Evolutionary conservation across 2,888 invertebrate species (phyloP), one percentile per base, ranked within the genome.

Genomic region (Oasisia sp.): DNA sequence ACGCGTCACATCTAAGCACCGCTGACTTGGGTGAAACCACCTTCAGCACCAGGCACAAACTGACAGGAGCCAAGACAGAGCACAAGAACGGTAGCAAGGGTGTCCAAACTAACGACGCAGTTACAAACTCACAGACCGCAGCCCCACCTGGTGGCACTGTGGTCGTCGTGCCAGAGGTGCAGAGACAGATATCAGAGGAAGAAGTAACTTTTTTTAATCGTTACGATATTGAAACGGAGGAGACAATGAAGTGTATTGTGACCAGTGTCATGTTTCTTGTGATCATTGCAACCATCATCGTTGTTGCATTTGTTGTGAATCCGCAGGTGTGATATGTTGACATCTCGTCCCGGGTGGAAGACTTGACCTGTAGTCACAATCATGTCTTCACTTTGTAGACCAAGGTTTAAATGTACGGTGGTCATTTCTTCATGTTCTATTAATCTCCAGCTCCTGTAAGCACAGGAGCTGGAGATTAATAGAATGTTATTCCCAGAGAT

Each of bases 161-260:
- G 74, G 27, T 19, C 7, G n/a, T 74, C 27, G 74, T 27, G 7
- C 19, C 14, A 74, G 74, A 74, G 27, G 27, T 74, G 74, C n/a
- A 5, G 74, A 74, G 74, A 74, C 74, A 74, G 27, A 74, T 74
- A 74, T 74, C 74, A 27, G 74, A 74, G n/a, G 74, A 74, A 74
- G 74, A 74, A 74, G 27, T 74, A n/a, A 74, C 74, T 7, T 74
- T 74, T 74, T 74, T 74, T 27, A 74, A 74, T 74, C 74, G 74
- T 74, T 74, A 74, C 74, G 27, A 74, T n/a, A 27, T 74, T 74
- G 92, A 92, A 89, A 91, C 91, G 32, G 92, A 92, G 32, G 92
- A 92, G 44, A 91, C 58, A 8, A 38, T 92, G 56, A 92, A 92
- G 92, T 92, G 92, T 58, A 90, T 92, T 38, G 89, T 92, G 8